Conservation (phyloP, 2,113 vertebrate species). For the Trematocara variabile region DNA sequence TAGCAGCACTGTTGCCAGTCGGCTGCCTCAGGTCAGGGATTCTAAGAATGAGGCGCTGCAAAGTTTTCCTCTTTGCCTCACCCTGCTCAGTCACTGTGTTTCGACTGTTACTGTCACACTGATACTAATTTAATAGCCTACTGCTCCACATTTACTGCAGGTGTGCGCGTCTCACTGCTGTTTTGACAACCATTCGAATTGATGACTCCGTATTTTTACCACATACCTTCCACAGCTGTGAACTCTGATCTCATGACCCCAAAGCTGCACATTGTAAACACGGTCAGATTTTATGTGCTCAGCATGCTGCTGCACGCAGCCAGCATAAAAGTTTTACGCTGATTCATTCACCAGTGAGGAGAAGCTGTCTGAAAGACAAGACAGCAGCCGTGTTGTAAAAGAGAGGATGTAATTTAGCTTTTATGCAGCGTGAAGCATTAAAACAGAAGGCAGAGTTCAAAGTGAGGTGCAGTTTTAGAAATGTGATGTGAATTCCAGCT, state of each 20-base stretch:
- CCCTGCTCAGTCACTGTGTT: background rate
- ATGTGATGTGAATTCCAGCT: background rate
- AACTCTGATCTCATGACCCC: background rate
- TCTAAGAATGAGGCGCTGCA: background rate
- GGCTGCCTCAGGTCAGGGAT: background rate
- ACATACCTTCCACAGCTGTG: background rate
- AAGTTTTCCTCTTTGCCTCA: background rate
- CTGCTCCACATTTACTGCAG: background rate
- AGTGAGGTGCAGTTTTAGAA: background rate
- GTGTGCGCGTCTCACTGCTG: accelerated
- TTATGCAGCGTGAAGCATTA: background rate
- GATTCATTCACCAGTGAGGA: background rate
- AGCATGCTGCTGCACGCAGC: background rate
- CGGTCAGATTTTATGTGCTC: background rate
- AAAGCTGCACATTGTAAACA: background rate
- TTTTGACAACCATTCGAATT: background rate
- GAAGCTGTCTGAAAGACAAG: background rate
- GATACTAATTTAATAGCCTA: background rate
- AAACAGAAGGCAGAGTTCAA: background rate
- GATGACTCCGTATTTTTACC: background rate
- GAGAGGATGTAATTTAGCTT: background rate
- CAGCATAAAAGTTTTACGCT: background rate
- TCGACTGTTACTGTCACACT: background rate
- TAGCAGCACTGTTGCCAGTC: background rate
- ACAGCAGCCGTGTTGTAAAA: background rate